phyloP scores from a whole-genome alignment of 1,140 invertebrate genomes.

The Heliconius hewitsoni region DNA sequence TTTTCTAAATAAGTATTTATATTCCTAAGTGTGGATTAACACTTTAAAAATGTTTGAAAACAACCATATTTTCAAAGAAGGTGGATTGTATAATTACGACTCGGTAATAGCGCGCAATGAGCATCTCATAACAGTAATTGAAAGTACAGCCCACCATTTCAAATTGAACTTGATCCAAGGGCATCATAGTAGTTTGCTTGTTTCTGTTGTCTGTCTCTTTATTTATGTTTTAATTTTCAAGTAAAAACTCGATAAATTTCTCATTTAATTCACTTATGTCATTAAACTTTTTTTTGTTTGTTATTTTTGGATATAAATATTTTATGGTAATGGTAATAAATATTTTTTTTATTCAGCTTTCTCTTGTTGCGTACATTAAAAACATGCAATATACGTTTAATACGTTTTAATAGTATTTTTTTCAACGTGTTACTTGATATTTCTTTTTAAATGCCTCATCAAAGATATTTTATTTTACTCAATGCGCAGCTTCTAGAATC shows the following conservation, averaged over 20 bases:
- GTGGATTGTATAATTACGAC: background rate
- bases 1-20: too few relatives aligned
- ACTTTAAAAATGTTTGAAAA: too few relatives aligned
- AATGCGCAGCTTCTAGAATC: too few relatives aligned
- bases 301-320: background rate
- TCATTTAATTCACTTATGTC: background rate
- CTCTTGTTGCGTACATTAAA: background rate
- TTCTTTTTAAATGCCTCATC: background rate
- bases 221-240: conserved; percentile 21
- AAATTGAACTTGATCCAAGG: conserved; percentile 43
- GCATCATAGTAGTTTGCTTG: conserved; percentile 3
- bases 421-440: background rate
- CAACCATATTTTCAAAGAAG: background rate
- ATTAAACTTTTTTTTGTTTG: background rate
- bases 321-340: background rate
- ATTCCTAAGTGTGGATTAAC: too few relatives aligned
- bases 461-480: too few relatives aligned
- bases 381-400: background rate
- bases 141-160: conserved; percentile 32
- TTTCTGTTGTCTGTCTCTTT: background rate
- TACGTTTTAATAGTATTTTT: background rate
- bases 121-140: conserved; percentile 28
- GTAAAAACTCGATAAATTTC: background rate
- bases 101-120: conserved; percentile 19
- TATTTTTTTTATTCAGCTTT: background rate